Conservation (phyloP, 2,888 invertebrate genomes). For the Oeneis ivallda region DNA sequence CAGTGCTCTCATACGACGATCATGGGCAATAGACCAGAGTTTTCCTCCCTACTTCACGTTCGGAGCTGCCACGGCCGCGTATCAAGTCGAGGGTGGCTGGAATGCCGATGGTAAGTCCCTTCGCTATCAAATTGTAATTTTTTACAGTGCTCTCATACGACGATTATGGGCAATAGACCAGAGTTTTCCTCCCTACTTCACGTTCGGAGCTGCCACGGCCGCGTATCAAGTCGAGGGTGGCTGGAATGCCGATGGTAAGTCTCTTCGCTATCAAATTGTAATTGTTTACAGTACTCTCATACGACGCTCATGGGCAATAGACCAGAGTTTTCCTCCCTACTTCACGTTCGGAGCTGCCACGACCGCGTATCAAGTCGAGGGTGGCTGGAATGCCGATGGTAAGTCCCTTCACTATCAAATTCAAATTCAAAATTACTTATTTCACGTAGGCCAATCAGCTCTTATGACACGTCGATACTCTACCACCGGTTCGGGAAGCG, state of each 20-base stretch:
- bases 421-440: not conserved
- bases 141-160: constrained; percentile 17
- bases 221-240: constrained; percentile 69
- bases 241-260: constrained; percentile 67
- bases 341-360: constrained; percentile 35
- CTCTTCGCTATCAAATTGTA: no score
- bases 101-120: constrained; percentile 63
- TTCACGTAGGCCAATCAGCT: no score
- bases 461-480: no score
- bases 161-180: not conserved
- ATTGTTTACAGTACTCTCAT: constrained; percentile 14
- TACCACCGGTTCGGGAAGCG: no score
- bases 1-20: constrained; percentile 11
- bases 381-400: constrained; percentile 70
- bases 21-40: not conserved
- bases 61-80: constrained; percentile 49
- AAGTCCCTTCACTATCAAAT: constrained; percentile 27
- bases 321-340: not conserved
- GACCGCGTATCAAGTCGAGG: constrained; percentile 67
- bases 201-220: constrained; percentile 43
- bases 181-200: constrained; percentile 1
- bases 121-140: no score
- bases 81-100: constrained; percentile 72
- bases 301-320: not conserved
- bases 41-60: not conserved